phyloP scores from a whole-genome alignment of 2,888 invertebrate species.

The Melieria crassipennis region DNA sequence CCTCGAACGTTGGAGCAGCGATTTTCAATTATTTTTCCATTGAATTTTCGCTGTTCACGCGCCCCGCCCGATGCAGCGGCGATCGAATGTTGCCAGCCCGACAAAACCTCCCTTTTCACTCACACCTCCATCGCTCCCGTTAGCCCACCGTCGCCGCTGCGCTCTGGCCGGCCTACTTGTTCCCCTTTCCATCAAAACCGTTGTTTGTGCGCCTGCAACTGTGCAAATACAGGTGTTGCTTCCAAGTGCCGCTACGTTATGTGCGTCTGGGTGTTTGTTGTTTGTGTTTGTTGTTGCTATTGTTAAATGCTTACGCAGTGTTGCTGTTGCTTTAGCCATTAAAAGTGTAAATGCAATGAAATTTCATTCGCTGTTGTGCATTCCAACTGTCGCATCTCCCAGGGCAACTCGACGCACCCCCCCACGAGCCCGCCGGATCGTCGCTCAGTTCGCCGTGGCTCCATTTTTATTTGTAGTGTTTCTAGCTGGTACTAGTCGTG shows the following conservation, averaged over 20 bases:
- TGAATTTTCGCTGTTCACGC: too few species aligned
- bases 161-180: neutral
- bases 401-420: too few species aligned
- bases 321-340: slow-evolving; percentile 23
- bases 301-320: slow-evolving; percentile 12
- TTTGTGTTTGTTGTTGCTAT: slow-evolving; percentile 16
- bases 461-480: too few species aligned
- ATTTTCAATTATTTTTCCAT: too few species aligned
- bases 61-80: too few species aligned
- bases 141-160: neutral
- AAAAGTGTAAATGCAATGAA: slow-evolving; percentile 23
- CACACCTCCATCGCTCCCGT: neutral
- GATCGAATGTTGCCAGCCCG: too few species aligned
- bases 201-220: slow-evolving; percentile 33
- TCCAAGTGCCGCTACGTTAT: neutral
- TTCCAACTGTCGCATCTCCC: too few species aligned
- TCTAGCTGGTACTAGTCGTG: neutral
- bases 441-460: too few species aligned
- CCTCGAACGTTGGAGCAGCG: too few species aligned
- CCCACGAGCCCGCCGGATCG: too few species aligned
- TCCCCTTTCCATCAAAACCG: neutral
- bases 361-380: slow-evolving; percentile 11
- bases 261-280: neutral
- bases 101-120: neutral
- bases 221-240: slow-evolving; percentile 45